Conservation (phyloP, 1,140 invertebrate genomes). For the Agraylea sexmaculata region DNA sequence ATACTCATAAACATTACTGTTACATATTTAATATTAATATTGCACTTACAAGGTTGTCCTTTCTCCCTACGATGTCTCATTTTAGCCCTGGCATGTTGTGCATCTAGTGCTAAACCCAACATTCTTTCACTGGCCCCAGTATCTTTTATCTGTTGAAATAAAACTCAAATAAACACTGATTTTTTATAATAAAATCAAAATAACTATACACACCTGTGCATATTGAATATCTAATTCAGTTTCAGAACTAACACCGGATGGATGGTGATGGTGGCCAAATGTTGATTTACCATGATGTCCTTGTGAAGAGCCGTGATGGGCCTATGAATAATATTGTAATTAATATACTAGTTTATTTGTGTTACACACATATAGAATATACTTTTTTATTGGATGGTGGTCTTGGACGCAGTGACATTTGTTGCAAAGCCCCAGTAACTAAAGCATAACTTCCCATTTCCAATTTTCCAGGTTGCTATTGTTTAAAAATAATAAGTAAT, state of each 20-base stretch:
- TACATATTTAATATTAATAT: constrained; percentile 6
- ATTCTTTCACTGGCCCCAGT: constrained; percentile 15
- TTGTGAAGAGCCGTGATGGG: constrained; percentile 20
- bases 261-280: constrained; percentile 31
- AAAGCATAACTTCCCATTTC: constrained; percentile 82
- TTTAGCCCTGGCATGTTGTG: constrained; percentile 48
- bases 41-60: constrained; percentile 46
- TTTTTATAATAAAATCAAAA: too few relatives aligned
- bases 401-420: constrained; percentile 50
- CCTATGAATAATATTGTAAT: too few relatives aligned
- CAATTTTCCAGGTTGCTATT: constrained; percentile 73
- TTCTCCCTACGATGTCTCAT: constrained; percentile 50
- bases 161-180: too few relatives aligned
- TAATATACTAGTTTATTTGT: too few relatives aligned
- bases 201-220: constrained; percentile 28
- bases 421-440: constrained; percentile 69
- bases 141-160: constrained; percentile 17
- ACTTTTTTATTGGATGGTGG: constrained; percentile 43
- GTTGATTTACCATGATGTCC: constrained; percentile 24
- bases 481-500: constrained; percentile 4
- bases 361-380: constrained; percentile 4
- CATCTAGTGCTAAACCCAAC: constrained; percentile 47
- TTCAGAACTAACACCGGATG: constrained; percentile 38
- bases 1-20: background rate
- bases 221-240: constrained; percentile 39